Evolutionary conservation across 2,888 invertebrate species (phyloP).

Genomic region (Agonopterix heracliana): DNA sequence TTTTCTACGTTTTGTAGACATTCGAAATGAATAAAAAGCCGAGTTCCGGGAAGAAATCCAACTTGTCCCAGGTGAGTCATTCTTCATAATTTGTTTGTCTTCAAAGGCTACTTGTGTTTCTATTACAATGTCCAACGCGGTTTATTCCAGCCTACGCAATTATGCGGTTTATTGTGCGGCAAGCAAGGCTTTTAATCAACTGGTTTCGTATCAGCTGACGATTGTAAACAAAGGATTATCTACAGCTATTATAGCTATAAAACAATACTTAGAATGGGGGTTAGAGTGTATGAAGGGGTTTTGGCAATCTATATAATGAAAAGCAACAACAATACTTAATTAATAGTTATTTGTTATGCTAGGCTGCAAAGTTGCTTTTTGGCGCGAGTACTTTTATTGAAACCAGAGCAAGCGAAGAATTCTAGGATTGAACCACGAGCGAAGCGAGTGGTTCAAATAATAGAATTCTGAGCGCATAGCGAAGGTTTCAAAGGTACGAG

Average conservation of each 20-base stretch:
- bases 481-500: no score
- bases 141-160: slow-evolving; percentile 14
- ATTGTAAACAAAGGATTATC: slow-evolving; percentile 34
- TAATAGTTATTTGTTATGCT: no score
- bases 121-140: slow-evolving; percentile 3
- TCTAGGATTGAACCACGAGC: no score
- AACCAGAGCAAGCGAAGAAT: no score
- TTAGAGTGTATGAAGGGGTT: neutral
- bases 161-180: no score
- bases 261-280: neutral
- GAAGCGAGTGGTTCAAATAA: no score
- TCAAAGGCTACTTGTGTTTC: slow-evolving; percentile 13
- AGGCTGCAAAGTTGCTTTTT: no score
- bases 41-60: slow-evolving; percentile 47
- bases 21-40: slow-evolving; percentile 51
- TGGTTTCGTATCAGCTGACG: slow-evolving; percentile 29
- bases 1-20: neutral
- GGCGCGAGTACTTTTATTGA: no score
- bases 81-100: slow-evolving; percentile 38
- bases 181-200: neutral
- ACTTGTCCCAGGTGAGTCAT: slow-evolving; percentile 73
- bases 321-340: no score
- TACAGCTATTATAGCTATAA: neutral
- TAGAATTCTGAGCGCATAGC: no score
- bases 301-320: no score